Evolutionary conservation across 2,888 invertebrate genomes (phyloP).

Genomic region (Diadegma fenestrale): DNA sequence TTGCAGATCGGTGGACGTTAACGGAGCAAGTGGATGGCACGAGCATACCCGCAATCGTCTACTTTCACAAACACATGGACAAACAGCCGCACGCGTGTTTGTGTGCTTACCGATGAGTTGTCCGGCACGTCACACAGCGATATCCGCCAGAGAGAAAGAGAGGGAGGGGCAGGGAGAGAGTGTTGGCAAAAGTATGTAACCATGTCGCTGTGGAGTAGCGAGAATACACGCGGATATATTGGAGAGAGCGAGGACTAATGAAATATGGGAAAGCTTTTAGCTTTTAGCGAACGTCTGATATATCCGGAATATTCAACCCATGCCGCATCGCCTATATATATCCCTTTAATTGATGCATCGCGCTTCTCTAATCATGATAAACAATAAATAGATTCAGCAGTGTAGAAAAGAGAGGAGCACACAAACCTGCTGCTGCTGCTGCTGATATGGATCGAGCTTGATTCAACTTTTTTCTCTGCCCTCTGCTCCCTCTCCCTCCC

Average conservation of each 20-base stretch:
- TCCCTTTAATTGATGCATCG: conserved; percentile 80
- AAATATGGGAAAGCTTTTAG: conserved; percentile 84
- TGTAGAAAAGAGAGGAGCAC: conserved; percentile 52
- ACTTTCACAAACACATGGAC: neutral
- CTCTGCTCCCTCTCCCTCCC: neutral
- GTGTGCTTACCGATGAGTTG: conserved; percentile 9
- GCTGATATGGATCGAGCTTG: neutral
- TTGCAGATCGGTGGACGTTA: conserved; percentile 51
- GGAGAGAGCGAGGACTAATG: conserved; percentile 79
- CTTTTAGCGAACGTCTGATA: conserved; percentile 83
- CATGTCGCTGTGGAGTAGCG: conserved; percentile 31
- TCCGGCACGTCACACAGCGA: conserved; percentile 17
- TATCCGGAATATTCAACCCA: conserved; percentile 76
- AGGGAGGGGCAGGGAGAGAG: conserved; percentile 26
- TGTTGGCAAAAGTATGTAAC: conserved; percentile 24
- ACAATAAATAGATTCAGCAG: conserved; percentile 78
- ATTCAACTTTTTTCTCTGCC: conserved; percentile 9
- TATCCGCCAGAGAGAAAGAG: conserved; percentile 15
- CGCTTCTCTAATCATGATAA: conserved; percentile 79
- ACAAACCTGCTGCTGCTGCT: neutral
- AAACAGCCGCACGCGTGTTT: neutral
- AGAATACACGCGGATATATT: conserved; percentile 34
- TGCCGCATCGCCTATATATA: conserved; percentile 66
- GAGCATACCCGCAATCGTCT: neutral
- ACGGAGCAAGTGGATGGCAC: conserved; percentile 38